Base-by-base conservation (phyloP, 1,140 invertebrate genomes). In the Diabrotica virgifera region DNA sequence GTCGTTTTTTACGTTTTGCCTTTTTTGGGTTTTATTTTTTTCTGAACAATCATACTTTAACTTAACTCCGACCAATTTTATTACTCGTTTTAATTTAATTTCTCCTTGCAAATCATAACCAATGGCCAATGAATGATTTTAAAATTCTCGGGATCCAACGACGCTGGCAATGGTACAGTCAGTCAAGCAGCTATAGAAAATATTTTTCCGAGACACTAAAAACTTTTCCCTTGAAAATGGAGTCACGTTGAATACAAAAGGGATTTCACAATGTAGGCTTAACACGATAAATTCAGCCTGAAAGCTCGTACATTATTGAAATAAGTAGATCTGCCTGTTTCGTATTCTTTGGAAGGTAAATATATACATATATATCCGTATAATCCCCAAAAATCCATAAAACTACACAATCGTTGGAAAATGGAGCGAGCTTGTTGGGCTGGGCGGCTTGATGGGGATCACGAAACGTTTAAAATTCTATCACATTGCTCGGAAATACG, bases 221-320 rank as follows among this genome's bases (percentile, higher is more conserved):
- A 57, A 57, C 55, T 36, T 57, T 36, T 36, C 36, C 4, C n/a
- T 12, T 36, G 12, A 11, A 36, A 14, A n/a, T 7, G 55, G 36
- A 55, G 10, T 35, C 14, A 35, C 13, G 53, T 55, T 14, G 53
- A 55, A 57, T 57, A 36, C n/a, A 57, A 57, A 36, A 37, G 36
- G 36, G 9, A 46, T 40, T 57, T n/a, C 10, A 12, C 36, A 57
- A 36, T 57, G 24, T 37, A 36, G 55, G 55, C 55, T 57, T 36
- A 57, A 57, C 55, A 36, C 55, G n/a, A 57, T 57, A 57, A 57
- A 57, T 57, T 57, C 55, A 36, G n/a, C 36, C 36, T 57, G 36
- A 57, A 57, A 57, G 55, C 55, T 57, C 55, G 36, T 57, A 57
- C 55, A 57, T 57, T 57, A 57, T 57, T 57, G 55, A 57, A 57